Conservation (phyloP, 2,113 vertebrate genomes). For the Grallaria varia region DNA sequence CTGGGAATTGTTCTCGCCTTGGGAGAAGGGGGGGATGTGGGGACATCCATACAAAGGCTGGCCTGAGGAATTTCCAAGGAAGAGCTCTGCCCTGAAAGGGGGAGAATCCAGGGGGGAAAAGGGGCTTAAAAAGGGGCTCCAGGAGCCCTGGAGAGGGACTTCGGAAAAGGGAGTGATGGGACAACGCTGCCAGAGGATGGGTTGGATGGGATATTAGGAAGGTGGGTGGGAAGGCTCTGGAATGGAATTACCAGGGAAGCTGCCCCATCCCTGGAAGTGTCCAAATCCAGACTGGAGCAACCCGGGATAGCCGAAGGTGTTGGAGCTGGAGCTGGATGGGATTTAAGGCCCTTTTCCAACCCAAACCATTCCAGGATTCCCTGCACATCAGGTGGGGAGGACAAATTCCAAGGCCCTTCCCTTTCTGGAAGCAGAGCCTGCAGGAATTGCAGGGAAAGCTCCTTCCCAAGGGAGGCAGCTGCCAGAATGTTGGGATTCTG, state of each 20-base stretch:
- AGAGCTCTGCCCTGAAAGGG: not conserved
- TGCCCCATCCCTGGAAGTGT: not conserved
- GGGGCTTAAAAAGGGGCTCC: not conserved
- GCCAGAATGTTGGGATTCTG: not conserved
- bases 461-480: not conserved
- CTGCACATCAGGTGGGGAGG: not conserved
- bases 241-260: not conserved
- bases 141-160: not conserved
- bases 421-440: not conserved
- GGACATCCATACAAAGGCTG: constrained; percentile 28
- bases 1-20: constrained; percentile 52
- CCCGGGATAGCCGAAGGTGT: not conserved
- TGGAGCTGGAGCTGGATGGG: not conserved
- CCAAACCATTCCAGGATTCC: not conserved
- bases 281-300: not conserved
- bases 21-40: constrained; percentile 15
- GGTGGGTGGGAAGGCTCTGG: not conserved
- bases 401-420: not conserved
- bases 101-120: not conserved
- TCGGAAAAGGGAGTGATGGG: not conserved
- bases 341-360: not conserved
- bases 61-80: not conserved
- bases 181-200: not conserved
- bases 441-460: not conserved
- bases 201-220: not conserved